Evolutionary conservation across 1,140 invertebrate genomes (phyloP), one percentile per base, ranked within the genome.

Genomic region (Scaptomyza graminum): DNA sequence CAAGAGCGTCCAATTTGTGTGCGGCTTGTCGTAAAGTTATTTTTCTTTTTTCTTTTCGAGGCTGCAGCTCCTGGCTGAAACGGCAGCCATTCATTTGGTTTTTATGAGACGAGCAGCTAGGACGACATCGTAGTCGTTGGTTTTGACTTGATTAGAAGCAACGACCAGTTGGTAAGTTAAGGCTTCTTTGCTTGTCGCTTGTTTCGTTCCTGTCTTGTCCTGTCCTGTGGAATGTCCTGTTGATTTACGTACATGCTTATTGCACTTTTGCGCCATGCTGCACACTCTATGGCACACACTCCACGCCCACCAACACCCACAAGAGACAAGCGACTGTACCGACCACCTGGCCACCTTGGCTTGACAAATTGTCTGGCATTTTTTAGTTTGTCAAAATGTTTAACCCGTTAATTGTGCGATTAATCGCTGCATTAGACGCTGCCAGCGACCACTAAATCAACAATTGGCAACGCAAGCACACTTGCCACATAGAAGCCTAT

Each of bases 11-110:
- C 83, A 88, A 88, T 88, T 88, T 88, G 83, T 88, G 83, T 88
- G 83, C 57, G 83, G 83, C 84, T 88, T 89, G 83, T 88, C 83
- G 83, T 88, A 88, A 88, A 88, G 79, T 88, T 88, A 87, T 41
- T 39, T 41, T 31, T 31, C 18, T 31, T 41, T 8, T 34, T 34
- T 34, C 1, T 7, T 88, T 66, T 65, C 43, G 65, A 63, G 43
- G 67, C 18, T 22, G 18, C 18, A 22, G 18, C 18, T 65, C 54
- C 37, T 62, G 66, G 37, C 28, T 31, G 5, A 31, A 59, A 60
- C 52, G 62, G 56, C 68, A 52, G 47, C 50, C 70, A 82, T 87
- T 87, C 82, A 87, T 87, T 87, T 87, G 75, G 83, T 82, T 87
- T 87, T 87, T 87, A 87, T 82, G 82, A 88, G 78, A 70, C 82